phyloP scores from a whole-genome alignment of 2,113 vertebrate species.

The Brachirus orientalis region DNA sequence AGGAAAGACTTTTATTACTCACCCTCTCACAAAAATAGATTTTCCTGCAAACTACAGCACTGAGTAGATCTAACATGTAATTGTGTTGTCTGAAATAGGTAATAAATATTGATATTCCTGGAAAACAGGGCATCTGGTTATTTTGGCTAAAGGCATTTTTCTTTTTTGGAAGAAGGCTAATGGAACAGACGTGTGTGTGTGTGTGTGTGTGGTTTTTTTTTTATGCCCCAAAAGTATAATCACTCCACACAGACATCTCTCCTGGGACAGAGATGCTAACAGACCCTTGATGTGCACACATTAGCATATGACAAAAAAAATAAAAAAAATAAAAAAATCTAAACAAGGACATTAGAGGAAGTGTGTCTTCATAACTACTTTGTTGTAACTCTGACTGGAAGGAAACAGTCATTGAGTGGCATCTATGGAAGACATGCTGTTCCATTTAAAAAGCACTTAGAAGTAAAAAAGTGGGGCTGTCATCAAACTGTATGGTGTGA shows the following conservation, averaged over 20 bases:
- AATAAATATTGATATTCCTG: constrained; percentile 51
- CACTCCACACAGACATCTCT: constrained; percentile 59
- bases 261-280: constrained; percentile 68
- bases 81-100: constrained; percentile 59
- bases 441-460: too few species aligned
- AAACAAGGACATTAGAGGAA: constrained; percentile 66
- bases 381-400: constrained; percentile 5
- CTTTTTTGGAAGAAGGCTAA: constrained; percentile 45
- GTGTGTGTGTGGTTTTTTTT: constrained; percentile 28
- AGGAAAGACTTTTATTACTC: constrained; percentile 1
- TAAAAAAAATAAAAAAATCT: too few species aligned
- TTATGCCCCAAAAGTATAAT: constrained; percentile 64
- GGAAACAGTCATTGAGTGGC: not conserved
- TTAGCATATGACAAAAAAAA: constrained; percentile 71
- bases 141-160: constrained; percentile 54
- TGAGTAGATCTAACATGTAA: constrained; percentile 32
- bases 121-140: constrained; percentile 46
- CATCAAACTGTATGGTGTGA: too few species aligned
- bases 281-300: constrained; percentile 65
- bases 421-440: too few species aligned
- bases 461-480: too few species aligned
- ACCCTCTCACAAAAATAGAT: constrained; percentile 7
- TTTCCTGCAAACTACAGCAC: constrained; percentile 12
- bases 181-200: constrained; percentile 41
- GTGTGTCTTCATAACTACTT: constrained; percentile 39